phyloP scores from a whole-genome alignment of 1,140 invertebrate species.

The Solenopsis invicta region DNA sequence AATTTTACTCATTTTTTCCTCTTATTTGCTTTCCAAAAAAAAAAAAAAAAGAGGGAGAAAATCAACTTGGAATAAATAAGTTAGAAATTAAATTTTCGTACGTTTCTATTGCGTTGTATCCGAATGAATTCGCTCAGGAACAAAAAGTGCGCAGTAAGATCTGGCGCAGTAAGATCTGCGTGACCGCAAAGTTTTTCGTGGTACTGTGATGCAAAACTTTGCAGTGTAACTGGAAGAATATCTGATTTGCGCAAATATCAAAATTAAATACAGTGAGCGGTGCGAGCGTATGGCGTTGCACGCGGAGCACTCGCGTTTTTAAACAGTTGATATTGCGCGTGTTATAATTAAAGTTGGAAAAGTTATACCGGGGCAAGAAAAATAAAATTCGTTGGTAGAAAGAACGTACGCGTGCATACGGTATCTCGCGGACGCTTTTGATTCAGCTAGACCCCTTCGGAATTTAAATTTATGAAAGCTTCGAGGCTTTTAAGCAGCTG shows the following conservation, averaged over 20 bases:
- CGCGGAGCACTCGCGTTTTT: neutral
- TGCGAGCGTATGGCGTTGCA: neutral
- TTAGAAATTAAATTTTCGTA: too few species aligned
- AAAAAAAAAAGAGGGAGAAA: too few species aligned
- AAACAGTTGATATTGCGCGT: neutral
- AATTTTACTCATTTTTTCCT: too few species aligned
- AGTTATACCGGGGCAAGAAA: neutral
- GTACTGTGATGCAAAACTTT: too few species aligned
- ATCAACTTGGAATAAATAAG: too few species aligned
- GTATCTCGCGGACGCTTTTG: neutral
- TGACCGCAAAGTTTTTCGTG: neutral
- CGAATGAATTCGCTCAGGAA: too few species aligned
- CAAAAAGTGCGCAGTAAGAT: too few species aligned
- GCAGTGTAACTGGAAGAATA: slow-evolving; percentile 13
- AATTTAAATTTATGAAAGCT: slow-evolving; percentile 52
- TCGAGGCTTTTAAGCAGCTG: neutral
- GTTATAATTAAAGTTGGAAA: slow-evolving; percentile 32
- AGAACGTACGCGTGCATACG: neutral
- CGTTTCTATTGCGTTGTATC: too few species aligned
- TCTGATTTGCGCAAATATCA: slow-evolving; percentile 18
- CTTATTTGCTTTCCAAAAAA: too few species aligned
- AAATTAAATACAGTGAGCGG: slow-evolving; percentile 5
- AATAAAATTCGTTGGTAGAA: slow-evolving; percentile 17
- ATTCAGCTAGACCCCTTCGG: neutral
- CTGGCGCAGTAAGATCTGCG: too few species aligned